These are phyloP conservation scores for Discoglossus pictus DNA, from an alignment of 2,797 vertebrate species.

Conservation along the genomic window DNA sequence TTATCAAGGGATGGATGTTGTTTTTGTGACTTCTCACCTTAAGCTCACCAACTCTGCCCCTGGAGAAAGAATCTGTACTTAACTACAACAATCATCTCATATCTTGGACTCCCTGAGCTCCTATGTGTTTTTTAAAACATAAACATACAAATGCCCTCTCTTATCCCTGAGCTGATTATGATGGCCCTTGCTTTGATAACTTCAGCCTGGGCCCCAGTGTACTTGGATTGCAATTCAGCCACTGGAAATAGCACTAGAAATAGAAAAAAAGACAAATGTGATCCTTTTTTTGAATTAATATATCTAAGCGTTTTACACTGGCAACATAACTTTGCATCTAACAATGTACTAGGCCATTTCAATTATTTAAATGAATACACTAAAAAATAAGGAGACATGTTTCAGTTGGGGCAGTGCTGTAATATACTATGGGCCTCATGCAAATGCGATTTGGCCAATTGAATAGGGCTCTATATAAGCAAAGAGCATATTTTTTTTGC, in stretches of 20 bases:
- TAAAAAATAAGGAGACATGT: not conserved
- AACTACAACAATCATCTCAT: not conserved
- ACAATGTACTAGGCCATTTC: not conserved
- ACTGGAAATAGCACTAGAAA: not conserved
- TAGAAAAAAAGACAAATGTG: constrained; percentile 1
- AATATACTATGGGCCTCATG: no score
- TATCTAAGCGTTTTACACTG: not conserved
- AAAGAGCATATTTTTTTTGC: no score
- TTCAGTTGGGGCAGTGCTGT: no score
- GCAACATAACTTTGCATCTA: not conserved
- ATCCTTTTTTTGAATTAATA: not conserved
- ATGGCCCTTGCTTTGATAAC: constrained; percentile 1
- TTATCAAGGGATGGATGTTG: constrained; percentile 14
- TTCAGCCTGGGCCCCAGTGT: not conserved
- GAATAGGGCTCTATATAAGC: no score
- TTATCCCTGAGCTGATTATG: not conserved
- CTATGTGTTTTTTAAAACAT: no score
- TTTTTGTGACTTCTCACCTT: constrained; percentile 4
- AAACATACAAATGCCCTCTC: not conserved
- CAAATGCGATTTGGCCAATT: no score
- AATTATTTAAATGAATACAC: not conserved
- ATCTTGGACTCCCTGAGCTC: not conserved
- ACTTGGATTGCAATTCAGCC: not conserved
- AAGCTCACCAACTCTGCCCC: not conserved
- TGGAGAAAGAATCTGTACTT: not conserved